Percentiles rank a stretch among this genome's conserved stretches.
Evolutionary conservation across 2,113 vertebrate species (phyloP).

Genomic region (Cinclus mexicanus): DNA sequence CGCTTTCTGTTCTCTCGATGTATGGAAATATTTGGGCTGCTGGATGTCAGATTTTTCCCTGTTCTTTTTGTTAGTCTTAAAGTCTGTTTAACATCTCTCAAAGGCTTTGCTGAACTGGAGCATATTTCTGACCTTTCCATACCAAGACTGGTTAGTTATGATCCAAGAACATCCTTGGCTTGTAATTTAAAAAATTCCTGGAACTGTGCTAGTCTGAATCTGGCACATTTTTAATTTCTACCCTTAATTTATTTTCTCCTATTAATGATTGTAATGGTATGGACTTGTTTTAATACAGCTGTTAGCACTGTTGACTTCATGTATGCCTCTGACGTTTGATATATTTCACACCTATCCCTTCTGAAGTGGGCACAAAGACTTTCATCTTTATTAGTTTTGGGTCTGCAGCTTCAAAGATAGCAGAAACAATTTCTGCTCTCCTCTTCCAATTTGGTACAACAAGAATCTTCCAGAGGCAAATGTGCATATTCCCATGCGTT

Average conservation of each 20-base stretch:
- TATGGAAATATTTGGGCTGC: background rate
- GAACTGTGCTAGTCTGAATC: background rate
- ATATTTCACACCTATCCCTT: background rate
- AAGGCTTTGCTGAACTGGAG: background rate
- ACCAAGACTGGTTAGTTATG: background rate
- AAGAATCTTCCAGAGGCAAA: background rate
- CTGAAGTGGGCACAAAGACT: background rate
- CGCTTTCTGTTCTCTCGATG: background rate
- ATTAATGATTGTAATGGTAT: background rate
- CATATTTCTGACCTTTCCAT: background rate
- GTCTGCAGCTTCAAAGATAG: slow-evolving; percentile 3
- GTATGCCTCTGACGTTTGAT: background rate
- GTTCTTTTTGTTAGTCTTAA: background rate
- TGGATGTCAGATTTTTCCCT: rapidly evolving
- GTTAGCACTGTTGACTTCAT: background rate
- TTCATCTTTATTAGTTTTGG: slow-evolving; percentile 28
- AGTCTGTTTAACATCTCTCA: background rate
- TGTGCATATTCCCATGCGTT: background rate
- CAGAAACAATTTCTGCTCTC: background rate
- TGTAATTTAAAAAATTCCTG: background rate
- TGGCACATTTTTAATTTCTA: background rate
- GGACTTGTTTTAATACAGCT: background rate
- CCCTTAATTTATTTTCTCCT: background rate
- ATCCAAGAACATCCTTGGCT: background rate
- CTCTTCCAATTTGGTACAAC: background rate